Conservation (phyloP, 2,797 vertebrate species). For the Notoglanidium macrostoma region DNA sequence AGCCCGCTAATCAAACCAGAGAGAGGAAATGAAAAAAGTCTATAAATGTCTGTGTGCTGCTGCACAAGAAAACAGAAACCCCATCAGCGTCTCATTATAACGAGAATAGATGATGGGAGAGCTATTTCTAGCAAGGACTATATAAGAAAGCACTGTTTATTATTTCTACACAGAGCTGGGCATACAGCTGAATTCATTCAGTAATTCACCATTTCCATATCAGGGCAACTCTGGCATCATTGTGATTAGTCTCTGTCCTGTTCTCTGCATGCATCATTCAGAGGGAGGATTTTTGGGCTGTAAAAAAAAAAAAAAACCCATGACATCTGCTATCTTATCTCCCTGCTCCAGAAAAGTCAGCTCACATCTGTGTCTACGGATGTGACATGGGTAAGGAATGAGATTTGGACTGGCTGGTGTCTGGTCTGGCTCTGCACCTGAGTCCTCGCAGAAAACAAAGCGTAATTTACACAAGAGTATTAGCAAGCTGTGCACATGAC, state of each 20-base stretch:
- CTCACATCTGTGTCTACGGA: background rate
- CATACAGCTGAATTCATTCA: background rate
- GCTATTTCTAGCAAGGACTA: background rate
- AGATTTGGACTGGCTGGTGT: background rate
- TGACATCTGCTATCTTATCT: background rate
- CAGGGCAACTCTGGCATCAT: background rate
- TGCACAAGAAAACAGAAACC: no score
- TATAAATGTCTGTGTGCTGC: background rate
- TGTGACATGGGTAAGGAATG: background rate
- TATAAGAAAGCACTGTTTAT: background rate
- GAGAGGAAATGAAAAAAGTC: background rate
- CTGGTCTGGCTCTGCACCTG: background rate
- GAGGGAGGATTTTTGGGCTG: background rate
- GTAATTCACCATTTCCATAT: background rate
- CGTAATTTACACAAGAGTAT: background rate
- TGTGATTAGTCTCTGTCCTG: slow-evolving; percentile 6
- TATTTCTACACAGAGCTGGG: background rate
- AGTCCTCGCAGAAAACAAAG: background rate
- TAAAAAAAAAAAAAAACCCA: background rate
- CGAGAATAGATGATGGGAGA: background rate
- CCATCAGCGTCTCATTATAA: background rate
- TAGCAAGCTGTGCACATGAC: background rate
- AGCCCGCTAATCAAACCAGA: background rate
- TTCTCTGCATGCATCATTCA: background rate
- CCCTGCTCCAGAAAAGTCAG: slow-evolving; percentile 22